Conservation (phyloP, 2,888 invertebrate species). For the Thera britannica region DNA sequence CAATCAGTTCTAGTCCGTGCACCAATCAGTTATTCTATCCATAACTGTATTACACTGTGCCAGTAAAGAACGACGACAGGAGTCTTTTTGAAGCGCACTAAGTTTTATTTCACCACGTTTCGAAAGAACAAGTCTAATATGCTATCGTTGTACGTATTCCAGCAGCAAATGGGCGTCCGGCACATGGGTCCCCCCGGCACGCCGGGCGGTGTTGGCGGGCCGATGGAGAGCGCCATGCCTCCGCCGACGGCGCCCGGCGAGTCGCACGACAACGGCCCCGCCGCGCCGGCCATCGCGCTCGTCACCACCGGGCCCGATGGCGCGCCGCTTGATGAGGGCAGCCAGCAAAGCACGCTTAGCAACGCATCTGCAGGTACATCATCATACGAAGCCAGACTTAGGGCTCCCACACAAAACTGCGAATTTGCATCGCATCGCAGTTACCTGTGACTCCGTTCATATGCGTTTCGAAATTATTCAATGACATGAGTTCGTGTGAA, state of each 20-base stretch:
- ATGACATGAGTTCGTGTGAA: no score
- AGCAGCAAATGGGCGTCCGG: slow-evolving; percentile 79
- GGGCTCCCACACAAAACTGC: no score
- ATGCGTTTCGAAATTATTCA: no score
- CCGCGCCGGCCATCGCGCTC: slow-evolving; percentile 92
- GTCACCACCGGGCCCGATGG: slow-evolving; percentile 97
- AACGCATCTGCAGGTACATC: slow-evolving; percentile 94
- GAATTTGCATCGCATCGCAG: no score
- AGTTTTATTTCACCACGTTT: no score
- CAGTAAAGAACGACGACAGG: no score
- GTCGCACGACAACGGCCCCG: slow-evolving; percentile 88
- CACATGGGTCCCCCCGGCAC: slow-evolving; percentile 81
- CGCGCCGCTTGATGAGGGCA: slow-evolving; percentile 94
- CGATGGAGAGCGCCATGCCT: slow-evolving; percentile 83
- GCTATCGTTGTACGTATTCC: slow-evolving; percentile 56
- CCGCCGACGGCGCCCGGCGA: slow-evolving; percentile 85
- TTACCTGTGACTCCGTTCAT: no score
- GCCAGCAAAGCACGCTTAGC: slow-evolving; percentile 96
- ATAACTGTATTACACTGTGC: no score
- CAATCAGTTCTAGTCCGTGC: no score
- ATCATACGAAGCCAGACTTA: no score
- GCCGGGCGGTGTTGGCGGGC: slow-evolving; percentile 78
- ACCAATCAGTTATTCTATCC: no score
- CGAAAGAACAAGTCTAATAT: neutral
- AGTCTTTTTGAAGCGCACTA: no score